Evolutionary conservation across 2,797 vertebrate species (phyloP), one percentile per base, ranked within the genome.

Genomic region (Ispidina lecontei): DNA sequence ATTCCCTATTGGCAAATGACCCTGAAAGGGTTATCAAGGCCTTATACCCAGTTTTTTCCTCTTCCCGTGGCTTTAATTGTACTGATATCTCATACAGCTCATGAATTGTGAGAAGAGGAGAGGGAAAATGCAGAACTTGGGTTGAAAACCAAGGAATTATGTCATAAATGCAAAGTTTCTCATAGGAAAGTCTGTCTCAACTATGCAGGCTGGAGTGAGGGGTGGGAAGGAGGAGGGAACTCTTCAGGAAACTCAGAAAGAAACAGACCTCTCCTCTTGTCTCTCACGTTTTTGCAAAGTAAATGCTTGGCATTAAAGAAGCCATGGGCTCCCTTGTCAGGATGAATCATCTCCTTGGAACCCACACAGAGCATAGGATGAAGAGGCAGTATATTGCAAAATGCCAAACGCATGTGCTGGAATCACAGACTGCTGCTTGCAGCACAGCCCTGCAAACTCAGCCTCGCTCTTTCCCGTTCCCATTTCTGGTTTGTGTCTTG

Each of bases 101-200:
- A 93, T 97, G 98, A 99, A 99, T 99, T 98, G 98, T 99, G 98
- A 99, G 99, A 99, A 99, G 80, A 74, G 89, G 96, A 95, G 98
- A 97, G 96, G 93, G 31, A 10, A 80, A 90, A 87, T 69, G 68
- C 49, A 92, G 31, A 74, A 87, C 33, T 81, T 91, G 90, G 87
- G 93, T 94, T 95, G 90, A 85, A 95, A 97, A 96, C 91, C 95
- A 91, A 77, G 88, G 87, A 96, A 93, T 93, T 96, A 87, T 95
- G 93, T 97, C 97, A 93, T 89, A 90, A 95, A 88, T 28, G 22
- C 35, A 92, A 91, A 85, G 64, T 98, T 98, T 98, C 98, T 98
- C 97, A 98, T 97, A 96, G 97, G 98, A 98, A 98, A 98, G 93
- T 97, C 91, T 93, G 87, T 91, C 94, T 87, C 75, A 76, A 76